Evolutionary conservation across 2,797 vertebrate genomes (phyloP).

Genomic region (Poliocrania exsul): DNA sequence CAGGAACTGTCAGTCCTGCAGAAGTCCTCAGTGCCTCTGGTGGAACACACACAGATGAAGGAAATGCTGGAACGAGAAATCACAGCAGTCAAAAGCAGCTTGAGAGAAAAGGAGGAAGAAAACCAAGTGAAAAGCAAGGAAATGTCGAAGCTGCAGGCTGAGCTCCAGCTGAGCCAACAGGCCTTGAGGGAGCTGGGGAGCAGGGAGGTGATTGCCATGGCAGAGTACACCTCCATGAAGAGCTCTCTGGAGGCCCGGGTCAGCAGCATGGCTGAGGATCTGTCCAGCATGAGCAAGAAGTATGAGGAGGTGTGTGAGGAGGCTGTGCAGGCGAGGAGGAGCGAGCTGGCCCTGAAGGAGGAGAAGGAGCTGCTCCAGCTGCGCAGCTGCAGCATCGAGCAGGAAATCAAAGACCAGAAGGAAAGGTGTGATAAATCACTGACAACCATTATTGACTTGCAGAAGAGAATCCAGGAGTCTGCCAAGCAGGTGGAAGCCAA

Average conservation of each 20-base stretch:
- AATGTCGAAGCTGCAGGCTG: constrained; percentile 79
- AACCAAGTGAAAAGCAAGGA: constrained; percentile 76
- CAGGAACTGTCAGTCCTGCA: constrained; percentile 76
- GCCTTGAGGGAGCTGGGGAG: constrained; percentile 79
- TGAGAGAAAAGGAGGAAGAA: constrained; percentile 85
- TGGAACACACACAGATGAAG: constrained; percentile 72
- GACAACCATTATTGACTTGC: constrained; percentile 87
- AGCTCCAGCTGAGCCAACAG: constrained; percentile 82
- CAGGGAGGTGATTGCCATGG: constrained; percentile 77
- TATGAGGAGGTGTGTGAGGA: constrained; percentile 80
- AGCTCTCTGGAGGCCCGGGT: constrained; percentile 83
- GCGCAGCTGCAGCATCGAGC: constrained; percentile 83
- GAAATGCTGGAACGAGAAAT: constrained; percentile 81
- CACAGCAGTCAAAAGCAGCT: constrained; percentile 37
- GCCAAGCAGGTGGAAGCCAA: constrained; percentile 92
- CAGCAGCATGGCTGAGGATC: constrained; percentile 70
- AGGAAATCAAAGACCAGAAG: constrained; percentile 90
- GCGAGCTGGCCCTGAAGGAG: constrained; percentile 73
- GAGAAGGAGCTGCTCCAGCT: constrained; percentile 84
- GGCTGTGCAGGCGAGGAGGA: constrained; percentile 75
- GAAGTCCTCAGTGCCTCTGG: constrained; percentile 72
- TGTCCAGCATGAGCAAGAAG: constrained; percentile 76
- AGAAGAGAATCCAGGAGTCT: constrained; percentile 91
- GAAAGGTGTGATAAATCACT: constrained; percentile 89
- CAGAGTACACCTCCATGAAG: constrained; percentile 80